These are phyloP conservation scores for Callaeas wilsoni DNA, from an alignment of 2,113 vertebrate genomes.

Conservation along the genomic window DNA sequence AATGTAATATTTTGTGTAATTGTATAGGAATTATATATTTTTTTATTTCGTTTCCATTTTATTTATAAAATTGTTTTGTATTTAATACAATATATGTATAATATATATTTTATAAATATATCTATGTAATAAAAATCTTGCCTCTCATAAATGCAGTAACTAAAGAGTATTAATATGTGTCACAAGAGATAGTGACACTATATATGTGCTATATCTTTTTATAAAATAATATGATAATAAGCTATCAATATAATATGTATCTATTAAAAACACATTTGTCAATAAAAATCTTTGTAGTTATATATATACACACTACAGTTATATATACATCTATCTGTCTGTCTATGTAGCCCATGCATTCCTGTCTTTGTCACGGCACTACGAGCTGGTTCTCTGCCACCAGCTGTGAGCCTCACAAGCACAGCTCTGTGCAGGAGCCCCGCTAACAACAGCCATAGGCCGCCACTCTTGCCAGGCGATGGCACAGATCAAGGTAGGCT, in stretches of 20 bases:
- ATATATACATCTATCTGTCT: too few species aligned
- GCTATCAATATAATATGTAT: neutral
- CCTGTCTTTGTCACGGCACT: neutral
- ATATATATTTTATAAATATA: neutral
- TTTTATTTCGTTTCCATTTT: neutral
- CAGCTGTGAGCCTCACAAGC: neutral
- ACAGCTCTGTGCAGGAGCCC: too few species aligned
- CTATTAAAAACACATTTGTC: neutral
- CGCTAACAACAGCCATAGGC: neutral
- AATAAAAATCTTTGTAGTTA: neutral
- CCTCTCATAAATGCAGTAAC: neutral
- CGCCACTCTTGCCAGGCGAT: neutral
- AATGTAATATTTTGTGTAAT: neutral
- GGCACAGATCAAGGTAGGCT: neutral
- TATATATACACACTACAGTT: neutral
- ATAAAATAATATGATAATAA: neutral
- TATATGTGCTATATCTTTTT: neutral
- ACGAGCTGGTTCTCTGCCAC: neutral
- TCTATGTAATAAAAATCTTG: neutral
- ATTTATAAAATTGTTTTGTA: neutral
- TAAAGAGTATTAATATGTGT: neutral
- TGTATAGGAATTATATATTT: neutral
- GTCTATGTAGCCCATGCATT: neutral
- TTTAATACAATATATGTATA: neutral
- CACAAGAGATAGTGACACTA: neutral